Evolutionary conservation across 1,140 invertebrate species (phyloP), one percentile per base, ranked within the genome.

Genomic region (Aphelinus atriplicis): DNA sequence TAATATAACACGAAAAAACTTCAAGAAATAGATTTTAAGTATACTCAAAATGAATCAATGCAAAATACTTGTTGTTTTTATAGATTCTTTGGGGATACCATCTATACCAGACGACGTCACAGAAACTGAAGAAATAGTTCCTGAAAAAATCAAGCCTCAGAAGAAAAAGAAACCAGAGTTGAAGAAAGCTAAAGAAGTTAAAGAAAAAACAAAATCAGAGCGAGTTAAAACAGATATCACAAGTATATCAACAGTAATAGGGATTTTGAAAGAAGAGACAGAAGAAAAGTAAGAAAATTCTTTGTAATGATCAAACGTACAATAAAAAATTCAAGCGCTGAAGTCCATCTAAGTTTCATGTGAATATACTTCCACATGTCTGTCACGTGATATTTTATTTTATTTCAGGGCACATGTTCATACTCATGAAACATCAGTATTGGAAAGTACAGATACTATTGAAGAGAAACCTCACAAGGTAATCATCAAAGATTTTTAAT

Each of bases 151-250:
- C 46, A 87, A 84, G 71, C 78, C 77, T 1, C 81, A 84, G 4
- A 87, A 84, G 66, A 89, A 86, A 71, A 87, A 87, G 78, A 87
- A 86, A 70, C 67, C 81, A 5, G 86, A 88, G 42, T 53, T 89
- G 3, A 88, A 88, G 72, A 89, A 88, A 80, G 88, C 88, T 0
- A 88, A 90, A 74, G 89, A 91, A 82, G 81, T 84, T n/a, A 89
- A 89, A 79, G 90, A 91, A 68, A 89, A 89, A 78, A 79, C 89
- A 2, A 90, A 89, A 68, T 80, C 85, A 55, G 90, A 91, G 80
- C 84, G 87, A 61, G 87, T 89, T 2, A 90, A 85, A 77, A 80
- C 89, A 56, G 89, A 90, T 55, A 26, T 26, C 26, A 26, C 26
- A 26, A 26, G 26, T 26, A 26, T 26, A 26, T 26, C 26, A 26